phyloP scores from a whole-genome alignment of 2,888 invertebrate species.

The Scaeva pyrastri region DNA sequence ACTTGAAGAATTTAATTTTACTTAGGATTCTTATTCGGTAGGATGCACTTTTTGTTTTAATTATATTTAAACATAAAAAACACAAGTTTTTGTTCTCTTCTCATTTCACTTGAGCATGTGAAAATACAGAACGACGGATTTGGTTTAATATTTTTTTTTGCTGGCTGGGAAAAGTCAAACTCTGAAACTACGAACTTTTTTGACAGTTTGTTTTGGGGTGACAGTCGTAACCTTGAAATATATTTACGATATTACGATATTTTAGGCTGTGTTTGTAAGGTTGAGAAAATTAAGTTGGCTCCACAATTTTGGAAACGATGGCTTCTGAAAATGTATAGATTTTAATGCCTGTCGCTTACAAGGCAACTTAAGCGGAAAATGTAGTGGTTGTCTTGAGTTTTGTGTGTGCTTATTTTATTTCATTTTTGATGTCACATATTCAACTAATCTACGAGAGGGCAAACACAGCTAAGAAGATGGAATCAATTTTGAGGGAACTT shows the following conservation, averaged over 20 bases:
- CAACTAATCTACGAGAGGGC: no score
- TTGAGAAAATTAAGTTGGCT: background rate
- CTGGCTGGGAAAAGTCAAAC: background rate
- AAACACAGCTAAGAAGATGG: no score
- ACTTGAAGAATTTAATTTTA: background rate
- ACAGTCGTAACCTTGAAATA: conserved; percentile 64
- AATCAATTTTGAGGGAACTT: no score
- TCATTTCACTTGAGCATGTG: conserved; percentile 10
- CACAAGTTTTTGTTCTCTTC: background rate
- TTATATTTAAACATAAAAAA: background rate
- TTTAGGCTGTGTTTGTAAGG: conserved; percentile 20
- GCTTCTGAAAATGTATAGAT: no score
- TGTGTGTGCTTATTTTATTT: no score
- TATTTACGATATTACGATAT: conserved; percentile 49
- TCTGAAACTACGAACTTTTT: conserved; percentile 26
- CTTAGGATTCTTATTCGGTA: conserved; percentile 28
- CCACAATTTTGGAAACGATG: no score
- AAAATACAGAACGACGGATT: conserved; percentile 5
- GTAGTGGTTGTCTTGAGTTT: no score
- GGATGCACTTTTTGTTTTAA: conserved; percentile 24
- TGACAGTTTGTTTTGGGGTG: conserved; percentile 49
- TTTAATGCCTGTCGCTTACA: no score
- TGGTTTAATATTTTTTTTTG: background rate
- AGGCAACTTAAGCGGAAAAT: no score
- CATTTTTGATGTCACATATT: no score